phyloP scores from a whole-genome alignment of 1,140 invertebrate species.

The Nephila pilipes region DNA sequence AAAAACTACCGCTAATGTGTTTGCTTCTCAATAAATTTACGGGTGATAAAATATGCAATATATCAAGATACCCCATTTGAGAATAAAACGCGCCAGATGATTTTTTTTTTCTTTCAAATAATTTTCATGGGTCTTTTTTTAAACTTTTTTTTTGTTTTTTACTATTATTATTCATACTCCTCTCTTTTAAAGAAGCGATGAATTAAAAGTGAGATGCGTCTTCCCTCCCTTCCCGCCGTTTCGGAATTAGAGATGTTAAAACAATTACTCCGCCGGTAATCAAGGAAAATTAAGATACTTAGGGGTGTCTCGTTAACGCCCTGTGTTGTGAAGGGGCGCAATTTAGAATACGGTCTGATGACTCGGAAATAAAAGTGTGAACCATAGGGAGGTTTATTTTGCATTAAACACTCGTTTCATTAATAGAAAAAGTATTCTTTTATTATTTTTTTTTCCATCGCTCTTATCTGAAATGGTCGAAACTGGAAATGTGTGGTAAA shows the following conservation, averaged over 20 bases:
- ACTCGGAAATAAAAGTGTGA: conserved; percentile 24
- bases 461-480: not conserved
- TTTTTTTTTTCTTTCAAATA: not conserved
- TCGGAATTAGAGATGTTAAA: conserved; percentile 69
- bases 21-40: conserved; percentile 74
- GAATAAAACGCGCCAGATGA: conserved; percentile 3
- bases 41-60: conserved; percentile 76
- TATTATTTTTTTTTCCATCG: not conserved
- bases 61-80: conserved; percentile 73
- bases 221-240: not conserved
- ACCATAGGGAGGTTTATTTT: conserved; percentile 62
- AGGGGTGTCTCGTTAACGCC: conserved; percentile 22
- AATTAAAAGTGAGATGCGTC: conserved; percentile 54
- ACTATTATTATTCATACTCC: conserved; percentile 44
- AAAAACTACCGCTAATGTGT: conserved; percentile 73
- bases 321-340: not conserved
- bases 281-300: conserved; percentile 71
- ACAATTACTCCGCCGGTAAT: conserved; percentile 71
- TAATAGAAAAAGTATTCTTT: conserved; percentile 30
- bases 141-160: conserved; percentile 16
- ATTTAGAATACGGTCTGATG: not conserved
- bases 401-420: conserved; percentile 60
- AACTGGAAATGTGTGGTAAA: not conserved
- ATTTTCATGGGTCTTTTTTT: not conserved
- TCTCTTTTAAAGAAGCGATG: not conserved